Evolutionary conservation across 1,140 invertebrate genomes (phyloP), one percentile per base, ranked within the genome.

Genomic region (Drosophila littoralis): DNA sequence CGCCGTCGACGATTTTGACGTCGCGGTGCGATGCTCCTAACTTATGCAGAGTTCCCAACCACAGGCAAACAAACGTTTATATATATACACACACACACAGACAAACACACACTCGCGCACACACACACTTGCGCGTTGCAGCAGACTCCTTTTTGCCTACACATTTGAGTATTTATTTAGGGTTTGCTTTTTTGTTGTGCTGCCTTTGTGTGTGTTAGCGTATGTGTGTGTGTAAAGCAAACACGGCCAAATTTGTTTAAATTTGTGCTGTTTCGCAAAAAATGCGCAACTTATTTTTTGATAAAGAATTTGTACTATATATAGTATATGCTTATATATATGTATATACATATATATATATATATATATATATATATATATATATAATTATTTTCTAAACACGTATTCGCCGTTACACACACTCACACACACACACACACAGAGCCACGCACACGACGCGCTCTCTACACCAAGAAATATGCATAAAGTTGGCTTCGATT

Each of bases 101-200:
- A 59, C 66, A 79, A 54, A 48, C 45, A 59, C 28, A 13, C 48
- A 43, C 7, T 13, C 46, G 38, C 48, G 33, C n/a, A 45, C 63
- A 61, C 55, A 68, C 72, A 68, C 73, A 68, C 72, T 55, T 73
- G 28, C 52, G 65, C 74, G 65, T 69, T 88, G 82, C 82, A 81
- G 78, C 75, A 78, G 82, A 82, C 76, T 72, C 76, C 82, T 69
- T 84, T 66, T 63, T 72, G 63, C 42, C 50, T 59, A 59, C 63
- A 63, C 60, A 78, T 80, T 64, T 67, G 45, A 63, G 32, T 82
- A 79, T 85, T 88, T 82, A 85, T 88, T 88, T 85, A 75, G 77
- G 77, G 60, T 68, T 82, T 61, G 66, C 64, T 70, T 50, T 55
- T 10, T 69, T 59, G 52, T 33, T 63, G 42, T 54, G 51, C 43